Evolutionary conservation across 2,888 invertebrate species (phyloP), one percentile per base, ranked within the genome.

Genomic region (Drosophila monieri): DNA sequence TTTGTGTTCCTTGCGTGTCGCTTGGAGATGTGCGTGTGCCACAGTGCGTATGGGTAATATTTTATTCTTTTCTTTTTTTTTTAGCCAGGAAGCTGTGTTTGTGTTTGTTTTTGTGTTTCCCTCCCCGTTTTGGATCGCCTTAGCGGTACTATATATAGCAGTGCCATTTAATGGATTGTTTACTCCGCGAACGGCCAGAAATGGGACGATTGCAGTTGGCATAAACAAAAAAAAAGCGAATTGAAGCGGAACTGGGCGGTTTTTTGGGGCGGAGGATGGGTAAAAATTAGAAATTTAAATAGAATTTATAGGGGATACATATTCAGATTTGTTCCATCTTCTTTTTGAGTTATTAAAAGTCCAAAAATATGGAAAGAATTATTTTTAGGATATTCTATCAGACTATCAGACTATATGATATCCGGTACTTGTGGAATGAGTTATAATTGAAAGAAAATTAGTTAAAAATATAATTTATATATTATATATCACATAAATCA

Each of bases 111-210:
- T 4, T 9, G 25, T 25, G 2, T 6, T 5, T 1, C 1, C 15
- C 10, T 10, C 2, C 44, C 23, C 15, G 14, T 6, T 46, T 43
- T 43, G 43, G 43, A 41, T 39, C 5, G 25, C 47, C 25, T 32
- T 15, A 25, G n/a, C 30, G 41, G 37, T 23, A 61, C 62, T 66
- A 62, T 66, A 62, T 66, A 44, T 66, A 66, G 65, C 15, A 25
- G 48, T 41, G 53, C 66, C 58, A 66, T 44, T 66, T 53, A 52
- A 52, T 68, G 66, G 47, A 51, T 66, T 68, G 66, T 66, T 66
- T 68, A 68, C 60, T 21, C 54, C 35, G 43, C 37, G 37, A 47
- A 23, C 25, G 35, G 15, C 39, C 25, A 41, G 32, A 47, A 41
- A 21, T 44, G 47, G 47, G 8, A 58, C 37, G 58, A n/a, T 39